These are phyloP conservation scores for Sinocyclocheilus rhinocerous DNA, from an alignment of 2,113 vertebrate genomes.

Conservation along the genomic window DNA sequence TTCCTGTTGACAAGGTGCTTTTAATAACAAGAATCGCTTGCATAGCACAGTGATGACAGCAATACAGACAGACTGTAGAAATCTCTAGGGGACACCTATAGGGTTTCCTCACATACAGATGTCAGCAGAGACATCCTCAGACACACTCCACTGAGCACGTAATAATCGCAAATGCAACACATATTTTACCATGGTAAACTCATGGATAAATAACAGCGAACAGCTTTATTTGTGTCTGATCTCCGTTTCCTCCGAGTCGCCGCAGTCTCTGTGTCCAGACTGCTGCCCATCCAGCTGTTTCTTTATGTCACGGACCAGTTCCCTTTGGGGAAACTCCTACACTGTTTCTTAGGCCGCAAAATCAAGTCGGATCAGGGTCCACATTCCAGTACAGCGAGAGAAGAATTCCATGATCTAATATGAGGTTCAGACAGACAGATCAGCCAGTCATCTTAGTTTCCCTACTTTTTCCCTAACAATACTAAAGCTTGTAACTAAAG, in stretches of 20 bases:
- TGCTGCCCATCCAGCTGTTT: background rate
- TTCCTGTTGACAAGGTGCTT: background rate
- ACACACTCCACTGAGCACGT: background rate
- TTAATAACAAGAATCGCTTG: conserved; percentile 10
- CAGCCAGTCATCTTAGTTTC: background rate
- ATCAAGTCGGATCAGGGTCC: conserved; percentile 58
- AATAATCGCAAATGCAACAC: too few species aligned
- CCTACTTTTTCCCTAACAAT: background rate
- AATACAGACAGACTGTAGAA: background rate
- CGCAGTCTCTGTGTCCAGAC: too few species aligned
- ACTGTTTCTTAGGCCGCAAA: conserved; percentile 53
- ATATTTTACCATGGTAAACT: background rate
- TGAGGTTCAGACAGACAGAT: conserved; percentile 41
- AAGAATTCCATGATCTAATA: conserved; percentile 64
- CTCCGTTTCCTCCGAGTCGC: too few species aligned
- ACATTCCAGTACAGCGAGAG: conserved; percentile 56
- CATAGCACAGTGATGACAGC: background rate
- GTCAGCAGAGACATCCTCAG: too few species aligned
- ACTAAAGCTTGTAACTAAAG: background rate
- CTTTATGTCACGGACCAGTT: conserved; percentile 55
- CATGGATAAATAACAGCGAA: background rate
- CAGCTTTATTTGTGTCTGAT: too few species aligned
- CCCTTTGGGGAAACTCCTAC: conserved; percentile 59
- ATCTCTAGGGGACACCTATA: background rate
- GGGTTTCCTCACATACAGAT: background rate